Base-by-base conservation (phyloP, 2,888 invertebrate genomes). In the Diloba caeruleocephala region DNA sequence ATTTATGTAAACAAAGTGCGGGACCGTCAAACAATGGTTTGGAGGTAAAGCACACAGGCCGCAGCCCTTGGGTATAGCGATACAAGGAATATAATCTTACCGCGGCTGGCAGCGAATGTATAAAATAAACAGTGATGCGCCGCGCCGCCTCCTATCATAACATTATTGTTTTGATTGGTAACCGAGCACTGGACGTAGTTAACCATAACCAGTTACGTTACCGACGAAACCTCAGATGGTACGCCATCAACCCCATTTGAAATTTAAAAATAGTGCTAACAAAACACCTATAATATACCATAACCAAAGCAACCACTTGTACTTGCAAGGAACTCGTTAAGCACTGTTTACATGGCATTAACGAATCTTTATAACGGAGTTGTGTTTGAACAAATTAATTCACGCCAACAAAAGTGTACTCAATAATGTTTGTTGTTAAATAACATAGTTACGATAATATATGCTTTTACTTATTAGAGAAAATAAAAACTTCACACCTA, bases 121-220 rank as follows among this genome's bases (percentile, higher is more conserved):
- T 88, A 88, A 88, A 89, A 84, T 88, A 90, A 90, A 92, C 90
- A 90, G 58, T 56, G 73, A 71, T 72, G 67, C 66, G 70, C 75
- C 63, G 70, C 70, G 78, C 79, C 73, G 79, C 71, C 74, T 83
- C 86, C 91, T 91, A 90, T 88, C 90, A 92, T 81, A 92, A 92
- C 88, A 90, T 79, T 76, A 84, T 87, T 92, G 90, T 91, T 91
- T 86, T 90, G 83, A 84, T 87, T 87, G 80, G 78, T 78, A 77
- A 75, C 71, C 78, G 73, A 68, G 61, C 66, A 73, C 65, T 74
- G 69, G 78, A 69, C 72, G 65, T 49, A 56, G 59, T 54, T 48
- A 49, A 38, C 50, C 59, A 45, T 37, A 66, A 55, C 64, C 67
- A 66, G 59, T 59, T 52, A 60, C 53, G 21, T 49, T 44, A 36